These are phyloP conservation scores for Harpalus rufipes DNA, from an alignment of 2,888 invertebrate species.

Conservation along the genomic window DNA sequence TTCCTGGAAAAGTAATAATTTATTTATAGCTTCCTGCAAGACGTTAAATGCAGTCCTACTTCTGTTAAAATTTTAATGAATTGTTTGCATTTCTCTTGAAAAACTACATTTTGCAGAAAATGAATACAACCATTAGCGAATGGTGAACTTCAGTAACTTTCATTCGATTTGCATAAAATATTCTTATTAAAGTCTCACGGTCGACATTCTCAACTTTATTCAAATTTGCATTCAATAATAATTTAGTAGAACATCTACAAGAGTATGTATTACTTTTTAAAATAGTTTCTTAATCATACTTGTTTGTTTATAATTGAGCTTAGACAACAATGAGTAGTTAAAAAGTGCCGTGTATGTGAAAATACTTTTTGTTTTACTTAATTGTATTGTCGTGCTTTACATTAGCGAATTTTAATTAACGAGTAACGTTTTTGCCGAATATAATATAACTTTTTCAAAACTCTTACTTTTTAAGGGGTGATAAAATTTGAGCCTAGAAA, in stretches of 20 bases:
- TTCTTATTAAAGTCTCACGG: conserved; percentile 54
- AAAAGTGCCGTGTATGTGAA: conserved; percentile 31
- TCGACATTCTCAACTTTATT: conserved; percentile 27
- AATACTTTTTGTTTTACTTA: conserved; percentile 37
- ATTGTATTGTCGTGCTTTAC: conserved; percentile 25
- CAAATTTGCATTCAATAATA: conserved; percentile 50
- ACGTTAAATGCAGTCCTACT: conserved; percentile 37
- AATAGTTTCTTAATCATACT: not conserved
- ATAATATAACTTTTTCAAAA: no score
- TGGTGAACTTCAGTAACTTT: conserved; percentile 49
- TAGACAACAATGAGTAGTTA: conserved; percentile 27
- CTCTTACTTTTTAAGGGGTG: no score
- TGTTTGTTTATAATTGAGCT: conserved; percentile 1
- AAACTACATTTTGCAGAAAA: conserved; percentile 32
- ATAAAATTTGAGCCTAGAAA: no score
- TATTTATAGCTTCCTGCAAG: not conserved
- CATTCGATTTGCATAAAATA: conserved; percentile 61
- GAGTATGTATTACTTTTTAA: conserved; percentile 17
- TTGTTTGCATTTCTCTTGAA: conserved; percentile 18
- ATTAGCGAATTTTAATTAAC: conserved; percentile 7
- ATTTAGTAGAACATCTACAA: conserved; percentile 16
- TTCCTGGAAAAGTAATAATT: not conserved
- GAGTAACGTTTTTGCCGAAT: conserved; percentile 15
- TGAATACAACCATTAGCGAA: conserved; percentile 34
- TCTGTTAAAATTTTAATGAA: not conserved